Base-by-base conservation (phyloP, 2,797 vertebrate species). In the Morus bassanus region DNA sequence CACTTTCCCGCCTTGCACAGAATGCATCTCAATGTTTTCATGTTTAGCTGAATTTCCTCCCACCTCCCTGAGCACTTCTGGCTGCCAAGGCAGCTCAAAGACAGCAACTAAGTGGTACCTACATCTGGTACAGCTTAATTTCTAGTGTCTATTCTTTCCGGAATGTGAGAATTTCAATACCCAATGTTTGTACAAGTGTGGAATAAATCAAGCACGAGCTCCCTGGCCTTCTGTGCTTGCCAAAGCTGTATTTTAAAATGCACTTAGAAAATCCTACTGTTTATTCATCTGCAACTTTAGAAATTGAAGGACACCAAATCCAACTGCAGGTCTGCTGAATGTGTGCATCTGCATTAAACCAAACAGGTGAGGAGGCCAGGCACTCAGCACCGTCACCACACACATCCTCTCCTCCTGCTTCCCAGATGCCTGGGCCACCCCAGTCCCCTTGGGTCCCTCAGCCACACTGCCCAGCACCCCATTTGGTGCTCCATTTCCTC, bases 41-140 rank as follows among this genome's bases (percentile, higher is more conserved):
- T 57, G 64, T 83, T 96, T 74, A 92, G 88, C 64, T 85, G 60
- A 94, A 82, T 72, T 77, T 89, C 51, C 63, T 50, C 17, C 46
- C 27, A 25, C 37, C 28, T 60, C 46, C 69, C 31, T 22, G 10
- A 96, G 91, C 84, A 41, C 53, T 95, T 91, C 28, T 83, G 84
- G 53, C 86, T 96, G 96, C 84, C 94, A 96, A 96, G 65, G 37
- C 88, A 83, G 73, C 75, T 77, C 65, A 78, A 50, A 94, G 72
- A 85, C 84, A 85, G 86, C 70, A 87, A 67, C 77, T n/a, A 96
- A 96, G 86, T 89, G 94, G 92, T 87, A 96, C 84, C 82, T 96
- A 88, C 96, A 96, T 96, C 96, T 96, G 94, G 94, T 94, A 92
- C 65, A 96, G 92, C 84, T 95, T 96, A 96, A 85, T 85, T 88